Conservation (phyloP, 1,140 invertebrate species). For the Drosophila varians region DNA sequence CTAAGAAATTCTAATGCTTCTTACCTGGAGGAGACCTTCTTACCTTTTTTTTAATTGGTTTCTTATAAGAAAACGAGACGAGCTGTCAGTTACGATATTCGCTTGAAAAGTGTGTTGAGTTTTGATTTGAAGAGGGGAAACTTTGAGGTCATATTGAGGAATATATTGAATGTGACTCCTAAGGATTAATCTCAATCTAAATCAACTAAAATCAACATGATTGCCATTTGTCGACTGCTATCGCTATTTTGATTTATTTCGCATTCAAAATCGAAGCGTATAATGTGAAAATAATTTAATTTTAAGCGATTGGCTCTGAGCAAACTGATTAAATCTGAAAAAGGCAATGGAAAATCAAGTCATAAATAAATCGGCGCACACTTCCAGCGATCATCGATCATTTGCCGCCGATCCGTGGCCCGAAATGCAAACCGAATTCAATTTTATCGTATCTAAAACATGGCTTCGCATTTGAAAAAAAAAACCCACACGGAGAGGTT, state of each 20-base stretch:
- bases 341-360: constrained; percentile 60
- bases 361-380: constrained; percentile 80
- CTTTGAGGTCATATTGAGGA: neutral
- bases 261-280: constrained; percentile 10
- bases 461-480: constrained; percentile 78
- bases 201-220: constrained; percentile 39
- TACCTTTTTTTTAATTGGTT: constrained; percentile 1
- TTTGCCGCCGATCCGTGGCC: constrained; percentile 42
- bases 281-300: constrained; percentile 57
- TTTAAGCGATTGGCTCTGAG: constrained; percentile 52
- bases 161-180: neutral
- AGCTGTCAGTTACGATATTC: constrained; percentile 34
- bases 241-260: constrained; percentile 57
- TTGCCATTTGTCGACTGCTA: constrained; percentile 44
- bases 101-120: neutral
- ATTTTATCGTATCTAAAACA: constrained; percentile 77
- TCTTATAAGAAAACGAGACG: constrained; percentile 61
- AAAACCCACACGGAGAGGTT: constrained; percentile 62
- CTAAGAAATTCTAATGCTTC: constrained; percentile 16
- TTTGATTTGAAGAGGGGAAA: neutral
- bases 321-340: constrained; percentile 57
- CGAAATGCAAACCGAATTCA: constrained; percentile 71
- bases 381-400: constrained; percentile 81
- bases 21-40: constrained; percentile 44
- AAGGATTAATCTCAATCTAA: constrained; percentile 18